Conservation (phyloP, 1,140 invertebrate genomes). For the Cardiocondyla obscurior region DNA sequence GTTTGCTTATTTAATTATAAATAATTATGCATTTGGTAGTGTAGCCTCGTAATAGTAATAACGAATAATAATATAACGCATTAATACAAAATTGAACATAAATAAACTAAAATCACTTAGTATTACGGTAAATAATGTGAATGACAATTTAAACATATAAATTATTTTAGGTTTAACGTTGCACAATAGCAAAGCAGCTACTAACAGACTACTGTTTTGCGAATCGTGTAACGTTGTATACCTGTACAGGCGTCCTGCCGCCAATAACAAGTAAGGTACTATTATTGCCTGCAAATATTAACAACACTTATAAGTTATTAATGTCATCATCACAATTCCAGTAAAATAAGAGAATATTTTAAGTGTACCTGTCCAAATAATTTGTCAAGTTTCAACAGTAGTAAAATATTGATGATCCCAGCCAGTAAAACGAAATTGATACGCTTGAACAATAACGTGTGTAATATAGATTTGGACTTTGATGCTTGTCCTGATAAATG, state of each 20-base stretch:
- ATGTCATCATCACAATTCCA: neutral
- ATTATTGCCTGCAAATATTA: constrained; percentile 55
- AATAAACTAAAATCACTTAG: constrained; percentile 67
- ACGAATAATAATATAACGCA: constrained; percentile 33
- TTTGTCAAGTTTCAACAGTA: constrained; percentile 68
- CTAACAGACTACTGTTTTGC: constrained; percentile 53
- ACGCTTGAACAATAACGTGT: constrained; percentile 58
- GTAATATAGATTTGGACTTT: constrained; percentile 2
- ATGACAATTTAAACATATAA: constrained; percentile 39
- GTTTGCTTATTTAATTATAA: neutral
- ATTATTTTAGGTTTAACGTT: constrained; percentile 62
- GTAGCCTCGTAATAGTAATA: constrained; percentile 7
- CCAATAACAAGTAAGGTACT: constrained; percentile 59
- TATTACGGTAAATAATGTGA: constrained; percentile 41
- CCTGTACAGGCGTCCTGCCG: constrained; percentile 49
- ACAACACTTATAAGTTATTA: neutral
- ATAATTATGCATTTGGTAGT: constrained; percentile 4
- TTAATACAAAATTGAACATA: constrained; percentile 67
- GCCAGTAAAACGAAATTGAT: constrained; percentile 69
- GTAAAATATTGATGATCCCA: constrained; percentile 70
- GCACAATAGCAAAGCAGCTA: constrained; percentile 66
- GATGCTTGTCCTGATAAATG: neutral
- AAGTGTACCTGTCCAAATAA: constrained; percentile 71
- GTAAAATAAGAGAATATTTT: constrained; percentile 11
- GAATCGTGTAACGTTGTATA: constrained; percentile 16